Conservation (phyloP, 2,797 vertebrate genomes). For the Poecile montanus region DNA sequence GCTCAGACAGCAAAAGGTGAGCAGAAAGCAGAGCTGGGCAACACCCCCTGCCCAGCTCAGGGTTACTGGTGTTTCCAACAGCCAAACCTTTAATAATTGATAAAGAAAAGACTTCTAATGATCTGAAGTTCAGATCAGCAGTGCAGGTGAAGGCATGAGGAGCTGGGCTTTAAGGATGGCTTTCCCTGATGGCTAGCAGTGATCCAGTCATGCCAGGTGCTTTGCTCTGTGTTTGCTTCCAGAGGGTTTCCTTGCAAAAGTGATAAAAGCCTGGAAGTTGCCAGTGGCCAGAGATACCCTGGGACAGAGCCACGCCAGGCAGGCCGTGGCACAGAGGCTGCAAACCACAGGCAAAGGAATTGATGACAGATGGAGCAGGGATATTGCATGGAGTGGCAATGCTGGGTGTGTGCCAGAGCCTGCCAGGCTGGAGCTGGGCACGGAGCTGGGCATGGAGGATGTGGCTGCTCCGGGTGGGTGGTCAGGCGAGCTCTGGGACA, state of each 20-base stretch:
- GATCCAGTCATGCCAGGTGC: rapidly evolving
- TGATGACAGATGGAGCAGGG: conserved; percentile 45
- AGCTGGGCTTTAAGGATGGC: neutral
- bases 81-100: neutral
- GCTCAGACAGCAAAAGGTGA: neutral
- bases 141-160: neutral
- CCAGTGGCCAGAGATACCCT: neutral
- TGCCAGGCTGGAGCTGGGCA: neutral
- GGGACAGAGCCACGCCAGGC: neutral
- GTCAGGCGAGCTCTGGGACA: neutral
- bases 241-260: neutral
- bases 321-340: neutral
- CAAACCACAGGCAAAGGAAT: conserved; percentile 6
- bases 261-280: neutral
- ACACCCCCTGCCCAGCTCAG: too few relatives aligned
- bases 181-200: neutral
- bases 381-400: neutral
- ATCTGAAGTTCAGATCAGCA: neutral
- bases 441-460: neutral
- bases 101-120: neutral
- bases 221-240: neutral
- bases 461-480: neutral
- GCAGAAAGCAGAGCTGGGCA: neutral
- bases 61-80: neutral
- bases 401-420: neutral